These are phyloP conservation scores for Mythimna lalbum DNA, from an alignment of 2,888 invertebrate genomes.

Conservation along the genomic window DNA sequence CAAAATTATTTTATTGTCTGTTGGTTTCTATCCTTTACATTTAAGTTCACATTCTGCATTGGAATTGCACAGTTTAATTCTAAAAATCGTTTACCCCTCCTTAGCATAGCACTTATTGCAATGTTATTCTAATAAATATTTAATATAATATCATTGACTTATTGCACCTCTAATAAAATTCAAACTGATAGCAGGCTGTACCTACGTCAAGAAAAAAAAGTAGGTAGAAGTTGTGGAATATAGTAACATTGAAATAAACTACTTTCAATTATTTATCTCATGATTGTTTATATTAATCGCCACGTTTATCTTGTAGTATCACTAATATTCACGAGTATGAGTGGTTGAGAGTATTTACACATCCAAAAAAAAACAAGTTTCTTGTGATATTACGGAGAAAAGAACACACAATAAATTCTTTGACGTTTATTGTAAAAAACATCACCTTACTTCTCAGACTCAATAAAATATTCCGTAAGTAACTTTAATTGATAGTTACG, in stretches of 20 bases:
- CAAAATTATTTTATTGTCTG: no score
- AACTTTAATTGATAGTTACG: background rate
- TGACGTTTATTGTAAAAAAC: background rate
- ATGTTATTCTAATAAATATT: no score
- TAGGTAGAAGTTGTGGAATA: conserved; percentile 8
- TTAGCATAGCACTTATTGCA: no score
- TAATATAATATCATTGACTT: no score
- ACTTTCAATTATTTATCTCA: conserved; percentile 15
- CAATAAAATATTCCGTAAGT: background rate
- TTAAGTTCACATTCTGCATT: no score
- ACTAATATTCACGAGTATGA: conserved; percentile 1
- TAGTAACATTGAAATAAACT: conserved; percentile 18
- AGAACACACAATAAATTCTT: background rate
- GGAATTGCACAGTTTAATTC: no score
- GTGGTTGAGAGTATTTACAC: background rate
- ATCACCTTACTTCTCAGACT: background rate
- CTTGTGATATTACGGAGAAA: background rate
- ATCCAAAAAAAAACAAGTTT: no score
- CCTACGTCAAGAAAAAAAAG: no score
- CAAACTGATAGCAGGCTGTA: no score
- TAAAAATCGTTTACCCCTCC: no score
- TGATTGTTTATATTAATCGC: conserved; percentile 17
- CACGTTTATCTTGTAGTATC: conserved; percentile 24
- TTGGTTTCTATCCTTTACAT: no score
- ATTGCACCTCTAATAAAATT: no score